Evolutionary conservation across 1,140 invertebrate species (phyloP), one percentile per base, ranked within the genome.

Genomic region (Pogonognathellus flavescens): DNA sequence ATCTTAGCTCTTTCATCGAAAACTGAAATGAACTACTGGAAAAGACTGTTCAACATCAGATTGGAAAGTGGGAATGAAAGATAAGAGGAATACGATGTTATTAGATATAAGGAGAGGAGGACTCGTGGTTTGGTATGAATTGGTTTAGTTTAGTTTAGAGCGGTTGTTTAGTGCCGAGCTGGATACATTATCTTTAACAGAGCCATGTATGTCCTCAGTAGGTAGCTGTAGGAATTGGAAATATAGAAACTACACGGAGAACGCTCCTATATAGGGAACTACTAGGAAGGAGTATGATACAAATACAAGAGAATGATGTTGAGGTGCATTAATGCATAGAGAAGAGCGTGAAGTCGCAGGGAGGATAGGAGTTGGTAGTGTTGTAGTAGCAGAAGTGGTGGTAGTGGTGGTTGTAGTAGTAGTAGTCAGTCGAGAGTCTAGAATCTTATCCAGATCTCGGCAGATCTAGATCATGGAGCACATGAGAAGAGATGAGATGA

Each of bases 381-480:
- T 10, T 80, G 25, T 8, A 22, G 11, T 22, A 13, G n/a, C 11
- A 18, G 1, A 66, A 3, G n/a, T 57, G 10, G 53, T 13, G 9
- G n/a, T n/a, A 1, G 53, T 57, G 10, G 53, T 9, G 6, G 53
- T 9, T 4, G 11, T 2, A 57, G 53, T 57, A 57, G 53, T 57
- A 66, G 22, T 11, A 22, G 11, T n/a, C 60, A 66, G 18, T 81
- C 20, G 50, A 81, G 50, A 49, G 10, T 25, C 10, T 10, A 66
- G 60, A 52, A 50, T 80, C 49, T 16, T 49, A 80, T 80, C 50
- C 9, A 50, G 50, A 81, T 25, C 80, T 57, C 53, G n/a, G 20
- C 18, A 18, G 53, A 76, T 76, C 55, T 85, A 22, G 55, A 84
- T 84, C 83, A 84, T 80, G 83, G 49, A 84, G 83, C 83, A 84